A percentile compares a stretch with the other conserved stretches of the same genome.
Evolutionary conservation across 2,888 invertebrate species (phyloP).

Genomic region (Hydroisotoma schaefferi): DNA sequence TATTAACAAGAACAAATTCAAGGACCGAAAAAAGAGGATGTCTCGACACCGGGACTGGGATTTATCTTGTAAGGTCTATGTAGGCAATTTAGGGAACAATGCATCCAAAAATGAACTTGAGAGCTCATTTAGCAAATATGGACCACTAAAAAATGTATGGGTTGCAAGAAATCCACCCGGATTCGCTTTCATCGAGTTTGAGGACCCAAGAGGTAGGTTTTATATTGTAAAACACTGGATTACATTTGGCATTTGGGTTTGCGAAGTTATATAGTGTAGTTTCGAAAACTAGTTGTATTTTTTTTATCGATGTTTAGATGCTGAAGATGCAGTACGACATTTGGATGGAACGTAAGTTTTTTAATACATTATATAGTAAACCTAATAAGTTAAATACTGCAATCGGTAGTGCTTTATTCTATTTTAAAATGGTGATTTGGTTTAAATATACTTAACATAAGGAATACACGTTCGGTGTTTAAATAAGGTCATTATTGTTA

Average conservation of each 20-base stretch:
- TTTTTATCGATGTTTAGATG: conserved; percentile 52
- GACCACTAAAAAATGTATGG: conserved; percentile 86
- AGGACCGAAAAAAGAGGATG: conserved; percentile 14
- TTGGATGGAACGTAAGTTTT: conserved; percentile 81
- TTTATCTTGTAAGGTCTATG: conserved; percentile 85
- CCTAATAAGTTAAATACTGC: conserved; percentile 53
- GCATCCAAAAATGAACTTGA: conserved; percentile 87
- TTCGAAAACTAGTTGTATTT: background rate
- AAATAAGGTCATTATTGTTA: no score
- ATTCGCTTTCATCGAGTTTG: conserved; percentile 85
- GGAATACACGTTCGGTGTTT: background rate
- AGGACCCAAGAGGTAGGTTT: conserved; percentile 63
- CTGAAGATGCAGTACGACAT: conserved; percentile 78
- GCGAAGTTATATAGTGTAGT: background rate
- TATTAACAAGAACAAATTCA: no score
- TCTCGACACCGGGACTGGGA: conserved; percentile 78
- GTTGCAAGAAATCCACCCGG: conserved; percentile 90
- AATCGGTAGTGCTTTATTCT: no score
- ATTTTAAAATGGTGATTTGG: background rate
- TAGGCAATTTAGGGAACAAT: conserved; percentile 85
- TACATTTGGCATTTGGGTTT: background rate
- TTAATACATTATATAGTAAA: no score
- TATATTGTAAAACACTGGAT: background rate
- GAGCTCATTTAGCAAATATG: conserved; percentile 81
- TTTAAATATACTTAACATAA: background rate